Evolutionary conservation across 1,140 invertebrate genomes (phyloP).

Genomic region (Zaprionus taronus): DNA sequence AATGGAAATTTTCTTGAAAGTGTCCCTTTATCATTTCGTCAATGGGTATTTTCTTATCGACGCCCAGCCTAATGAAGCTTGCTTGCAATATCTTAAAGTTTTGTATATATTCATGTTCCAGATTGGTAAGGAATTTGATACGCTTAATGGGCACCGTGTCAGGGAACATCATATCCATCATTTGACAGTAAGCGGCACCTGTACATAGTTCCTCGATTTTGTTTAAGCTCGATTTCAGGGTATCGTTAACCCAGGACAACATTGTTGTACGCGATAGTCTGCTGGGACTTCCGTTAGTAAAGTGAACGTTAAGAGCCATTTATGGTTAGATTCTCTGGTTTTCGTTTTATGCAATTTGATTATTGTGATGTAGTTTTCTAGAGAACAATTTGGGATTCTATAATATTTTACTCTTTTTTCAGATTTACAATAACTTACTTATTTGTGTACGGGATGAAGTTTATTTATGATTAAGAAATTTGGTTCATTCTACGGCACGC

Average conservation of each 20-base stretch:
- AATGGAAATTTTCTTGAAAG: slow-evolving; percentile 99
- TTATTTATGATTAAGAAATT: no score
- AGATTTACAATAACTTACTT: no score
- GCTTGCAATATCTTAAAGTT: slow-evolving; percentile 99
- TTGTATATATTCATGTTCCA: slow-evolving; percentile 99
- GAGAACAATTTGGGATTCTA: no score
- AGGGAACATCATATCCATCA: slow-evolving; percentile 99
- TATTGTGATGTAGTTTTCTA: not conserved
- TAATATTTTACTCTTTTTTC: no score
- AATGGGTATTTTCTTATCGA: slow-evolving; percentile 98
- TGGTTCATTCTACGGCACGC: no score
- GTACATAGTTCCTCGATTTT: slow-evolving; percentile 99
- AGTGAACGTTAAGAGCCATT: slow-evolving; percentile 99
- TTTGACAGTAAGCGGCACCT: slow-evolving; percentile 97
- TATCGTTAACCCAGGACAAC: slow-evolving; percentile 99
- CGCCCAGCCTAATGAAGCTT: slow-evolving; percentile 97
- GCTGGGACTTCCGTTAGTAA: slow-evolving; percentile 92
- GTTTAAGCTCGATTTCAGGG: slow-evolving; percentile 94
- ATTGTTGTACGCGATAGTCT: slow-evolving; percentile 99
- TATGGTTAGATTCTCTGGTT: not conserved
- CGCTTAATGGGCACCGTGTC: slow-evolving; percentile 96
- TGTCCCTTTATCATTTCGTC: slow-evolving; percentile 96
- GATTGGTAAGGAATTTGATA: slow-evolving; percentile 98
- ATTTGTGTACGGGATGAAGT: no score
- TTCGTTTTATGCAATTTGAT: not conserved